phyloP scores from a whole-genome alignment of 2,888 invertebrate genomes.

The Eumacrocentrus americanus region DNA sequence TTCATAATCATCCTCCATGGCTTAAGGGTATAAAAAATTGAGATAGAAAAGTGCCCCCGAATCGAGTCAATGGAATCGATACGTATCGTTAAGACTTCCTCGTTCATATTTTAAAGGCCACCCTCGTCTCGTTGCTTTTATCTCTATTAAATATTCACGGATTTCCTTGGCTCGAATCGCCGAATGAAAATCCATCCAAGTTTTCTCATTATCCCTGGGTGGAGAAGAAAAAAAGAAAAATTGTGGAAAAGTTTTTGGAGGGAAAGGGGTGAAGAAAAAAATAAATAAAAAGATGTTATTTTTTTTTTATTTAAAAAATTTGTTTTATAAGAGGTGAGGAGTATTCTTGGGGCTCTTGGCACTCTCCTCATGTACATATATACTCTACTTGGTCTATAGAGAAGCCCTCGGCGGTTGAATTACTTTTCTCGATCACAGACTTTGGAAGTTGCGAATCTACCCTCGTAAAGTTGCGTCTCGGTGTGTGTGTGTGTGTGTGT shows the following conservation, averaged over 20 bases:
- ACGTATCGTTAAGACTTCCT: not conserved
- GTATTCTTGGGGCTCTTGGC: slow-evolving; percentile 1
- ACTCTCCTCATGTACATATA: not conserved
- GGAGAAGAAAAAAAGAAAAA: slow-evolving; percentile 21
- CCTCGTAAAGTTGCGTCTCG: slow-evolving; percentile 14
- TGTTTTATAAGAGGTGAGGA: not conserved
- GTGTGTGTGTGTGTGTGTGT: no score
- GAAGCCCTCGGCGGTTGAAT: not conserved
- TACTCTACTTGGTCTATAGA: not conserved
- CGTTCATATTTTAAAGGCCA: not conserved
- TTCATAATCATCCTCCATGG: no score
- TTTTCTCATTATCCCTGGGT: slow-evolving; percentile 47
- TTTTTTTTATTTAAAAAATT: slow-evolving; percentile 10
- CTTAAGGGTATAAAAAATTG: not conserved
- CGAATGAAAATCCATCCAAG: slow-evolving; percentile 42
- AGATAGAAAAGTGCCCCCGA: not conserved
- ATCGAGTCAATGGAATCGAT: not conserved
- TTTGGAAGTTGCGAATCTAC: no score
- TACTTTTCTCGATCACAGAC: slow-evolving; percentile 1
- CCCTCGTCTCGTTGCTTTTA: slow-evolving; percentile 14
- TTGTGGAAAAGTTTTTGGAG: slow-evolving; percentile 11
- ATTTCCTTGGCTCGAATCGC: slow-evolving; percentile 32
- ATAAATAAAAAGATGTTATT: slow-evolving; percentile 15
- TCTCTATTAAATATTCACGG: slow-evolving; percentile 34
- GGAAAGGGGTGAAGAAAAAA: slow-evolving; percentile 10